These are phyloP conservation scores for Xiphophorus couchianus DNA, from an alignment of 2,113 vertebrate species.

Conservation along the genomic window DNA sequence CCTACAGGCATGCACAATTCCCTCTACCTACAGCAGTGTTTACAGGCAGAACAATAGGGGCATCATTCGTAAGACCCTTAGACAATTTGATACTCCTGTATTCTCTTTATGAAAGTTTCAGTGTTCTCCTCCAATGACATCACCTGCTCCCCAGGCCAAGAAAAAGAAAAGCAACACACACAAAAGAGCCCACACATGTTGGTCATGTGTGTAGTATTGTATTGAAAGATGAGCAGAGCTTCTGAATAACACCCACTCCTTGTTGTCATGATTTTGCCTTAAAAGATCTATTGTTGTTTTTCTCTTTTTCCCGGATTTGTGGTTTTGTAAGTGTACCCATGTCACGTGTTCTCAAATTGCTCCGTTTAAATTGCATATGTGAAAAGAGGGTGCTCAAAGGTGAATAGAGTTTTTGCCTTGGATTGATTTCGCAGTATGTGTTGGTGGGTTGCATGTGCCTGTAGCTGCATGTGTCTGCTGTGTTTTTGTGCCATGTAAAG, in stretches of 20 bases:
- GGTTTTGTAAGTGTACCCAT: constrained; percentile 17
- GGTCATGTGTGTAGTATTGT: constrained; percentile 48
- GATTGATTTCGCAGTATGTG: constrained; percentile 1
- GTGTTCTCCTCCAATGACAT: constrained; percentile 36
- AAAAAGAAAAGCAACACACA: constrained; percentile 1
- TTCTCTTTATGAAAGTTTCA: constrained; percentile 26
- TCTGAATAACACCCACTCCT: constrained; percentile 47
- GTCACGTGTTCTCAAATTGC: constrained; percentile 26
- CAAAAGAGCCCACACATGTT: constrained; percentile 31
- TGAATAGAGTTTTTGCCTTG: constrained; percentile 9
- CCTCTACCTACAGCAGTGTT: constrained; percentile 52
- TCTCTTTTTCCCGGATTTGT: constrained; percentile 31
- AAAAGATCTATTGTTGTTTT: constrained; percentile 60
- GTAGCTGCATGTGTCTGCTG: constrained; percentile 18
- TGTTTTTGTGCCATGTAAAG: constrained; percentile 16
- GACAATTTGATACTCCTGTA: constrained; percentile 43
- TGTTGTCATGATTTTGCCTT: constrained; percentile 44
- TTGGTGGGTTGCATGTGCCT: constrained; percentile 22
- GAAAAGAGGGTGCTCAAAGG: not conserved
- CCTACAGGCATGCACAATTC: constrained; percentile 52
- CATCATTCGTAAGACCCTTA: constrained; percentile 41
- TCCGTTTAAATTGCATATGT: constrained; percentile 13
- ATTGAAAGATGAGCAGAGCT: constrained; percentile 61
- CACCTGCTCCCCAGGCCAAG: constrained; percentile 34
- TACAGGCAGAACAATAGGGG: constrained; percentile 57